Conservation (phyloP, 2,888 invertebrate genomes). For the Halictus quadricinctus region DNA sequence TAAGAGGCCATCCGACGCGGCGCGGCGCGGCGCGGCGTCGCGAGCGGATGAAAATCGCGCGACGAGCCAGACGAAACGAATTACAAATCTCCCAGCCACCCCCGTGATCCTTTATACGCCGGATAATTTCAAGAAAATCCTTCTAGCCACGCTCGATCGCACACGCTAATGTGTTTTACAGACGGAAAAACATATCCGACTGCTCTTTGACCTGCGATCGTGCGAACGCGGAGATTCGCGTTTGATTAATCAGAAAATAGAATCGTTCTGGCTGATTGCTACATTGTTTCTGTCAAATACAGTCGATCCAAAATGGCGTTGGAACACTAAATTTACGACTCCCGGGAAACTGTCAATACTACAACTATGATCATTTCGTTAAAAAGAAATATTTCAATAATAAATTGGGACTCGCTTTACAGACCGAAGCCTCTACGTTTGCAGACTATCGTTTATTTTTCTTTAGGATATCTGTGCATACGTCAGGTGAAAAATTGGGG, state of each 20-base stretch:
- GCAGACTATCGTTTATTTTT: neutral
- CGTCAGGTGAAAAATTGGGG: too few species aligned
- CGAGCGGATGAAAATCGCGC: neutral
- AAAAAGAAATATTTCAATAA: neutral
- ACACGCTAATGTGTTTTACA: neutral
- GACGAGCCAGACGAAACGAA: neutral
- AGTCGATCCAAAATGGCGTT: neutral
- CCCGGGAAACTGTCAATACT: neutral
- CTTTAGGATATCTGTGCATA: neutral
- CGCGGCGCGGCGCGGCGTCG: neutral
- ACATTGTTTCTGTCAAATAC: neutral
- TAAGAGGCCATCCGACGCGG: slow-evolving; percentile 19
- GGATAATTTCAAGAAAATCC: slow-evolving; percentile 13
- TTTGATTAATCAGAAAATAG: neutral
- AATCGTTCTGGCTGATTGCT: neutral
- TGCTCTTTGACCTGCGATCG: neutral
- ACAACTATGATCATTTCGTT: neutral
- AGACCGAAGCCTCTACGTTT: too few species aligned
- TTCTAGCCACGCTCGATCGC: neutral
- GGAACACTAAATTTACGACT: neutral
- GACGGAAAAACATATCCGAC: neutral
- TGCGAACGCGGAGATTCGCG: neutral
- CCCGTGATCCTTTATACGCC: neutral
- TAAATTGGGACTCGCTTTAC: too few species aligned
- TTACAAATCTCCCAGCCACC: neutral